Percentiles rank a stretch among this genome's conserved stretches.
These are phyloP conservation scores for Genyomyrus donnyi DNA, from an alignment of 2,113 vertebrate species.

Conservation along the genomic window DNA sequence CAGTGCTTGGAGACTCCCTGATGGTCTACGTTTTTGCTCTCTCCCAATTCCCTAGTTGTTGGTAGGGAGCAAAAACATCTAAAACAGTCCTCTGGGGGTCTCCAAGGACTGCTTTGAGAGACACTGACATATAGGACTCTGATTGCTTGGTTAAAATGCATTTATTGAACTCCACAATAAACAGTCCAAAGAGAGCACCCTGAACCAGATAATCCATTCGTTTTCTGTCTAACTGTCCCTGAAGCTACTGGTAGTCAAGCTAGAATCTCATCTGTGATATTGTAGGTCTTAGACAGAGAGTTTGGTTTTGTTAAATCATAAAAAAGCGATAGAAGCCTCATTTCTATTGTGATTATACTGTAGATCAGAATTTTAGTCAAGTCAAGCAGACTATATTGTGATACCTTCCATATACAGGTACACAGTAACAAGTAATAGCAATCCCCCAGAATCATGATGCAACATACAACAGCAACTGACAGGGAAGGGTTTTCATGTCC, in stretches of 20 bases:
- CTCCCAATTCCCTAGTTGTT: too few species aligned
- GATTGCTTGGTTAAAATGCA: background rate
- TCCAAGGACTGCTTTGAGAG: too few species aligned
- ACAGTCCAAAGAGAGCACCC: background rate
- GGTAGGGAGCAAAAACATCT: too few species aligned
- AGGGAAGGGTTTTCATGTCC: background rate
- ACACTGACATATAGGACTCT: background rate
- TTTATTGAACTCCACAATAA: background rate
- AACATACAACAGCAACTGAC: background rate
- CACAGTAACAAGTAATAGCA: background rate
- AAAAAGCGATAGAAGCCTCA: background rate
- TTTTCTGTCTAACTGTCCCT: background rate
- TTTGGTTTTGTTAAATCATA: background rate
- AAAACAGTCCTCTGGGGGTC: too few species aligned
- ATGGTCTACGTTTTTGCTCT: too few species aligned
- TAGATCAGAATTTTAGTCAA: background rate
- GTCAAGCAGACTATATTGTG: background rate
- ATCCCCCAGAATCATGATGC: background rate
- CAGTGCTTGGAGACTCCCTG: too few species aligned
- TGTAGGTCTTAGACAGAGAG: background rate
- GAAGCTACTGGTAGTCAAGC: background rate
- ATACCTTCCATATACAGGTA: background rate
- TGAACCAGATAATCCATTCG: background rate
- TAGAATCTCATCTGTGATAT: background rate
- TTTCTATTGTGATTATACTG: background rate